These are phyloP conservation scores for Hyaena hyaena DNA, from an alignment of 2,113 vertebrate species.

Conservation along the genomic window DNA sequence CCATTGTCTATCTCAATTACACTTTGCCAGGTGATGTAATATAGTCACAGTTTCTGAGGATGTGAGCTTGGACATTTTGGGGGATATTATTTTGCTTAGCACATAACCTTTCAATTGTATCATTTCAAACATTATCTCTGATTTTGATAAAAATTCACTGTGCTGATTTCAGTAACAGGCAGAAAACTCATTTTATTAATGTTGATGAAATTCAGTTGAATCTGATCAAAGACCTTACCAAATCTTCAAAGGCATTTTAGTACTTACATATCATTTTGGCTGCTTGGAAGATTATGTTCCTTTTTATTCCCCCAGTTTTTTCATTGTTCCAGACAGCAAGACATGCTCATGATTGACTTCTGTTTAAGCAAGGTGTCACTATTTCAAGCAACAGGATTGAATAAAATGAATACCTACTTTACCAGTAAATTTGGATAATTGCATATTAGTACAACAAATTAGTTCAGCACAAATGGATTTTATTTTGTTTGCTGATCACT, in stretches of 20 bases:
- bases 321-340: constrained; percentile 3
- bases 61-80: background rate
- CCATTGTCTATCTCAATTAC: background rate
- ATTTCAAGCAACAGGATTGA: background rate
- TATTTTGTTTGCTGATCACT: constrained; percentile 46
- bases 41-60: background rate
- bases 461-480: constrained; percentile 12
- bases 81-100: background rate
- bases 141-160: background rate
- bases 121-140: background rate
- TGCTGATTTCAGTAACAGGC: background rate
- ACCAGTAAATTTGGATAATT: constrained; percentile 54
- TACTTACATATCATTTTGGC: background rate
- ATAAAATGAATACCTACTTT: constrained; percentile 11
- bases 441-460: constrained; percentile 19
- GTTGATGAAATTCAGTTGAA: background rate
- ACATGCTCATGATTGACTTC: background rate
- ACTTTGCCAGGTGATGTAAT: background rate
- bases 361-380: constrained; percentile 2
- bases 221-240: background rate
- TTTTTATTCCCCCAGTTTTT: background rate
- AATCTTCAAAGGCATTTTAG: background rate
- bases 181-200: constrained; percentile 50
- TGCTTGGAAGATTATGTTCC: background rate
- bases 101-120: background rate